Conservation (phyloP, 1,140 invertebrate species). For the Drosophila busckii region DNA sequence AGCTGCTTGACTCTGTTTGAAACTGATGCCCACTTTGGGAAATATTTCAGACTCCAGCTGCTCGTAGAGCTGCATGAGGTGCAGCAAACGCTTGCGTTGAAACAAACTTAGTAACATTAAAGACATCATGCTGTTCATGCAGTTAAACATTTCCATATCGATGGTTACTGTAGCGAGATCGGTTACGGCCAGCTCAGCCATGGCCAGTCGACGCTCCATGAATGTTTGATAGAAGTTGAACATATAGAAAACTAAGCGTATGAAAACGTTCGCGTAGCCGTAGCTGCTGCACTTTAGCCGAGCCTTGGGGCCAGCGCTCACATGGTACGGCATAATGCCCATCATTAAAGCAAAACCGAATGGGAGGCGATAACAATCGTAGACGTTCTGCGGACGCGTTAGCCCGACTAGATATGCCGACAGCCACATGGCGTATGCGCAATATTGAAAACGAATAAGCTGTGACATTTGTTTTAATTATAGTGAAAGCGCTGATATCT, state of each 20-base stretch:
- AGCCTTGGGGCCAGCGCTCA: slow-evolving; percentile 5
- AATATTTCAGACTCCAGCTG: slow-evolving; percentile 29
- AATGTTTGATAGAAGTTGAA: slow-evolving; percentile 19
- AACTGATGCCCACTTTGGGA: slow-evolving; percentile 40
- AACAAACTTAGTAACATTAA: slow-evolving; percentile 22
- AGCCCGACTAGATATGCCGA: slow-evolving; percentile 22
- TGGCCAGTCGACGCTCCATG: slow-evolving; percentile 7
- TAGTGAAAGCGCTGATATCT: too few species aligned
- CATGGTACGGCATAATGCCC: slow-evolving; percentile 49
- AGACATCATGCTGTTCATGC: slow-evolving; percentile 28
- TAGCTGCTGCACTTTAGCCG: not conserved
- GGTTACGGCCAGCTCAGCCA: slow-evolving; percentile 23
- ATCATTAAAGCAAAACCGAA: slow-evolving; percentile 28
- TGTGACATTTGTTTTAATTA: not conserved
- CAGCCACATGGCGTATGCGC: slow-evolving; percentile 58
- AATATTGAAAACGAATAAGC: not conserved
- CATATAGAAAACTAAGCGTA: slow-evolving; percentile 25
- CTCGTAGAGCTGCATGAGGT: slow-evolving; percentile 22
- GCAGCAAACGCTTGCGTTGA: slow-evolving; percentile 12
- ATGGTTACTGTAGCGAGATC: slow-evolving; percentile 35
- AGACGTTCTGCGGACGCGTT: slow-evolving; percentile 30
- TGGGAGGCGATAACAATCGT: slow-evolving; percentile 40
- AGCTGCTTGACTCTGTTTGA: slow-evolving; percentile 29
- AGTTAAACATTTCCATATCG: slow-evolving; percentile 49
- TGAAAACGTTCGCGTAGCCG: slow-evolving; percentile 27